phyloP scores from a whole-genome alignment of 2,888 invertebrate genomes.

The Cephalotes varians region DNA sequence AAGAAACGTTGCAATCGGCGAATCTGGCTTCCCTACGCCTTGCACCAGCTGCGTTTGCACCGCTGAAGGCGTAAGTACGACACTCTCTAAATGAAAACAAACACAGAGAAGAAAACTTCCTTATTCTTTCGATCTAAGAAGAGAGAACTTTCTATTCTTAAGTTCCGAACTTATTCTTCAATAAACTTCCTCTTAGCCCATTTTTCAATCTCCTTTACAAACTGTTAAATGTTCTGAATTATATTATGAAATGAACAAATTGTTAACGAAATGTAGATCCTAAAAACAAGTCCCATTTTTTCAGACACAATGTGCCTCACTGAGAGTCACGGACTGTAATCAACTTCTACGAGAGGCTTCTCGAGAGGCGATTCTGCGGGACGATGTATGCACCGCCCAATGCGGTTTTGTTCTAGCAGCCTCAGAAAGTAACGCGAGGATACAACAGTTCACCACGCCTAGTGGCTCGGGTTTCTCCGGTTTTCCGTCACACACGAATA shows the following conservation, averaged over 20 bases:
- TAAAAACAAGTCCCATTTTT: constrained; percentile 70
- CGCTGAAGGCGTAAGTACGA: constrained; percentile 93
- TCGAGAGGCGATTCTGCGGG: constrained; percentile 92
- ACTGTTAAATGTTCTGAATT: neutral
- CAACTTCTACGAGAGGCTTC: constrained; percentile 94
- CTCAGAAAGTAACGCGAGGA: constrained; percentile 78
- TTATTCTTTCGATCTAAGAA: too few species aligned
- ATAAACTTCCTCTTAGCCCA: neutral
- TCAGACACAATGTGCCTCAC: constrained; percentile 95
- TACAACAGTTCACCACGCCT: constrained; percentile 78
- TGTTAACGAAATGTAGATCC: neutral
- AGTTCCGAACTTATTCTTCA: neutral
- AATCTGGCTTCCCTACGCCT: constrained; percentile 95
- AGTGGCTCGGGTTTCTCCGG: constrained; percentile 73
- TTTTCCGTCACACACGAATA: constrained; percentile 74
- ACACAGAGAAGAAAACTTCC: too few species aligned
- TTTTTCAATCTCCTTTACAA: neutral
- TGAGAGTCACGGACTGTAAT: constrained; percentile 95
- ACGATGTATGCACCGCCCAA: constrained; percentile 96
- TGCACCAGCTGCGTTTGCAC: constrained; percentile 96
- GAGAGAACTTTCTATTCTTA: too few species aligned
- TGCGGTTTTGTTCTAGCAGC: constrained; percentile 91
- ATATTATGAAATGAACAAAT: neutral
- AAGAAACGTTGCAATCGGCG: constrained; percentile 92
- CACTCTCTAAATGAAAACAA: neutral